These are phyloP conservation scores for Apodemus speciosus DNA, from an alignment of 2,113 vertebrate species.

Conservation along the genomic window DNA sequence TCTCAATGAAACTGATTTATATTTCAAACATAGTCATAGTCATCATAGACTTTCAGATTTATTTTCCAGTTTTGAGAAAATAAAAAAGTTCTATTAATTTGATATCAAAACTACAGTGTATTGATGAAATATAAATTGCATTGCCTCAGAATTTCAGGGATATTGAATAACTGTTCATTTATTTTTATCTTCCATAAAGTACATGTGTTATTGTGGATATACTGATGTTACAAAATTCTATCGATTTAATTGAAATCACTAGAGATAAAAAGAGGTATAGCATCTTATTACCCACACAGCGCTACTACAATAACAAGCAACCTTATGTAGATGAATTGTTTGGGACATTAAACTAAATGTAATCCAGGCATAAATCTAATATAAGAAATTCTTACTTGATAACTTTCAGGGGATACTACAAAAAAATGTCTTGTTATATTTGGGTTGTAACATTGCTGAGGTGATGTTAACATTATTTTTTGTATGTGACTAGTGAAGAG, in stretches of 20 bases:
- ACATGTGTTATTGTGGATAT: not conserved
- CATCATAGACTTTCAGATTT: not conserved
- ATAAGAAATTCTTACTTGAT: not conserved
- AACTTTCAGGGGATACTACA: not conserved
- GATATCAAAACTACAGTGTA: not conserved
- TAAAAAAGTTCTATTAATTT: not conserved
- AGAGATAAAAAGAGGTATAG: not conserved
- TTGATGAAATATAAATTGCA: not conserved
- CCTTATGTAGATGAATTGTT: not conserved
- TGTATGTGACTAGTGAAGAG: not conserved
- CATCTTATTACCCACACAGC: not conserved
- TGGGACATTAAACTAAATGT: not conserved
- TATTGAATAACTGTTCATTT: not conserved
- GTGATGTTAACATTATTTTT: not conserved
- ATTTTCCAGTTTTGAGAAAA: slow-evolving; percentile 18
- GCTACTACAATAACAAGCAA: not conserved
- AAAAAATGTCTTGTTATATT: not conserved
- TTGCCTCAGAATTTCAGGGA: not conserved
- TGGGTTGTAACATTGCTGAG: not conserved
- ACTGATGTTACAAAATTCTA: not conserved
- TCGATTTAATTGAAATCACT: not conserved
- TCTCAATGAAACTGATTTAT: not conserved
- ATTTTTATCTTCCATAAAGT: not conserved
- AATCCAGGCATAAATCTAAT: not conserved
- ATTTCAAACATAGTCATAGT: slow-evolving; percentile 30